phyloP scores from a whole-genome alignment of 2,888 invertebrate species.

The Xestia c-nigrum region DNA sequence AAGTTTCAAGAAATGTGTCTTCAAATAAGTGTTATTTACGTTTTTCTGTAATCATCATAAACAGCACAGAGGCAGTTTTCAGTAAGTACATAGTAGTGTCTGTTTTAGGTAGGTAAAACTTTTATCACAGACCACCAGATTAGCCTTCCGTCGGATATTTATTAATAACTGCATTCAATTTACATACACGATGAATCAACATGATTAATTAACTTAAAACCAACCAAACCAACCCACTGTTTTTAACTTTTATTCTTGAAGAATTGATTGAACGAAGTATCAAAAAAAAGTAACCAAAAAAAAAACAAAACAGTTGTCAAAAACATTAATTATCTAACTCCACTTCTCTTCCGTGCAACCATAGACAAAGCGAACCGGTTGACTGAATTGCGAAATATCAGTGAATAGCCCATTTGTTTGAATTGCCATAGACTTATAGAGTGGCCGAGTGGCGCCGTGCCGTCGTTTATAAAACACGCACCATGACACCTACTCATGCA shows the following conservation, averaged over 20 bases:
- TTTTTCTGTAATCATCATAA: no score
- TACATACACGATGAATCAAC: no score
- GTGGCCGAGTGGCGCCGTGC: slow-evolving; percentile 81
- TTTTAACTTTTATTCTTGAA: background rate
- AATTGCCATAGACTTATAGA: slow-evolving; percentile 73
- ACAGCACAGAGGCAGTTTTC: no score
- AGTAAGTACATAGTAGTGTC: no score
- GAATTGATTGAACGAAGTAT: background rate
- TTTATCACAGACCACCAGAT: no score
- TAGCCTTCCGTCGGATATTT: no score
- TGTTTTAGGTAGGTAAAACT: no score
- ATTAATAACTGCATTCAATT: no score
- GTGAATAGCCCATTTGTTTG: slow-evolving; percentile 78
- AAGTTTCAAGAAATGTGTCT: background rate
- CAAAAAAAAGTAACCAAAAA: background rate
- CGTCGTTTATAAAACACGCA: slow-evolving; percentile 81
- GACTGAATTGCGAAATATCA: slow-evolving; percentile 63
- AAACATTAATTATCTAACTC: slow-evolving; percentile 42
- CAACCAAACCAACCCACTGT: no score
- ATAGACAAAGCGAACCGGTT: slow-evolving; percentile 54
- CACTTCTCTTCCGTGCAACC: slow-evolving; percentile 40
- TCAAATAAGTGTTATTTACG: background rate
- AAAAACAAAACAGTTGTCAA: slow-evolving; percentile 46
- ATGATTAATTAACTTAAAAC: no score
- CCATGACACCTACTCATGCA: slow-evolving; percentile 69